phyloP scores from a whole-genome alignment of 2,113 vertebrate species.

The Mystacornis crossleyi region DNA sequence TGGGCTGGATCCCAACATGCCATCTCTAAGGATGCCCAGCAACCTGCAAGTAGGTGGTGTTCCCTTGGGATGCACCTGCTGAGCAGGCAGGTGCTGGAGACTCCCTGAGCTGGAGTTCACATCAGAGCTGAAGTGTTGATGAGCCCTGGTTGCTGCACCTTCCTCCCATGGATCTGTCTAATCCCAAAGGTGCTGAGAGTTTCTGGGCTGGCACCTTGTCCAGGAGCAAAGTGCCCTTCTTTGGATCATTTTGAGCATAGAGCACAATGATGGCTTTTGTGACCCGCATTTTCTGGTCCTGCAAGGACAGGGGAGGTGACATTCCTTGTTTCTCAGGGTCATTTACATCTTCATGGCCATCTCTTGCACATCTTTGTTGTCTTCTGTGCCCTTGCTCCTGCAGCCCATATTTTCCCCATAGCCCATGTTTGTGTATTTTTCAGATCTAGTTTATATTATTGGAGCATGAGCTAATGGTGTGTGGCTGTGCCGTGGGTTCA shows the following conservation, averaged over 20 bases:
- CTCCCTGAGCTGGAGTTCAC: neutral
- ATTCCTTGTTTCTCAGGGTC: neutral
- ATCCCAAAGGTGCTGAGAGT: neutral
- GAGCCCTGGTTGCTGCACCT: neutral
- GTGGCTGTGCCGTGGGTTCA: neutral
- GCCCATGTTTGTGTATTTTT: accelerated
- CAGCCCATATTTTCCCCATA: neutral
- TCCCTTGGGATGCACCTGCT: neutral
- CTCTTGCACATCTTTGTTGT: neutral
- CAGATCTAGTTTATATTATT: neutral
- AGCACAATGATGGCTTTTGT: neutral
- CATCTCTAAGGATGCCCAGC: neutral
- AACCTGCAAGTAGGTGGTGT: neutral
- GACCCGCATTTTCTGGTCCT: neutral
- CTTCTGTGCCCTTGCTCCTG: neutral
- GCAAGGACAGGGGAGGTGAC: neutral
- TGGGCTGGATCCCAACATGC: neutral
- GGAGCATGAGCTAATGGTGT: neutral
- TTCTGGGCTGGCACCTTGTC: neutral
- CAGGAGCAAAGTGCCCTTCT: neutral
- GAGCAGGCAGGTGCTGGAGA: neutral
- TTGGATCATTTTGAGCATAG: neutral
- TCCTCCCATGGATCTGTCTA: neutral
- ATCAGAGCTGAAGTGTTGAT: neutral
- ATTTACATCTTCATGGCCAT: neutral